Base-by-base conservation (phyloP, 2,113 vertebrate genomes). In the Python bivittatus region DNA sequence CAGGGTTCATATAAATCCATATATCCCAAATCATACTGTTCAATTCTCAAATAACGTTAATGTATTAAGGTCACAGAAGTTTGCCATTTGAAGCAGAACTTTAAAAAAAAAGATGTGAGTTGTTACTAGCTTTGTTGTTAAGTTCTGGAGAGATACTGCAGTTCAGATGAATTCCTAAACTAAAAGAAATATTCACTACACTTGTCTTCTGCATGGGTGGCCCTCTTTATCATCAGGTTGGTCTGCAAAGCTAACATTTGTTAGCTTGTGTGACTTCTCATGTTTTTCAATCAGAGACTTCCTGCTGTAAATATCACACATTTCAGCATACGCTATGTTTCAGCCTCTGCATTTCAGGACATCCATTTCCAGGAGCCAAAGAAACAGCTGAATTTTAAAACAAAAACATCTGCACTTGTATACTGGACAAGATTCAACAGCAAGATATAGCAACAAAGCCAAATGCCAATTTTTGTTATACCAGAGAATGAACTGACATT, bases 341-440 rank as follows among this genome's bases (percentile, higher is more conserved):
- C 88, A 91, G 85, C 89, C 6, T 90, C 86, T 87, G 91, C 86
- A 17, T 93, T 90, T 42, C 92, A 90, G 56, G 1, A 56, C 83
- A 20, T 94, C 44, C 92, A 68, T 83, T 88, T 94, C 90, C 17
- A 94, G 94, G 68, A n/a, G 44, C 86, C 88, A 94, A 93, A 88
- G 83, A 96, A 96, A 96, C 23, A 93, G 90, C 90, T 95, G 94
- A 93, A 96, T 48, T 95, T 95, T 88, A 85, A 90, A 93, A 97
- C 92, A 94, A 94, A 54, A 93, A 96, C 96, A 96, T 94, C 96
- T 97, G 91, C 92, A 89, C 93, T 96, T 97, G 92, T 97, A 95
- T 96, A 95, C 95, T 58, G 33, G 88, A 93, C 29, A 54, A 86
- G 86, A 95, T 96, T 79, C 53, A 95, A 88, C 92, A 95, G 90